These are phyloP conservation scores for Sceliomorpha sp. DNA, from an alignment of 2,888 invertebrate genomes.

Conservation along the genomic window DNA sequence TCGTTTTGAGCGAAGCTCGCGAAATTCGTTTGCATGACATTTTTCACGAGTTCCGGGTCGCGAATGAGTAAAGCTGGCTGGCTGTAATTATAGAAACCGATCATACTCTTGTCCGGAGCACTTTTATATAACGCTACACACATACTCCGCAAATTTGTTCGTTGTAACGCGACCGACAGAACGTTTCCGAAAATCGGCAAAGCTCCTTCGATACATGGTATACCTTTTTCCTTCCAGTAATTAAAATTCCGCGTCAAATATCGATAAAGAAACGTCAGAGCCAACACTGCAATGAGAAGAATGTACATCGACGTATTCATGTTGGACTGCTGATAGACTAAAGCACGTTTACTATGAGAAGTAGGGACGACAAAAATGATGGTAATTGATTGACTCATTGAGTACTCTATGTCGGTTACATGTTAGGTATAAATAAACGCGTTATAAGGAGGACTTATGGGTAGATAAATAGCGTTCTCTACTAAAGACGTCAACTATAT, in stretches of 20 bases:
- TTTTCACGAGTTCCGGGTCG: slow-evolving; percentile 67
- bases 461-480: too few species aligned
- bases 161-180: slow-evolving; percentile 26
- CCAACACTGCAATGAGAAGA: neutral
- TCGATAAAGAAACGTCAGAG: slow-evolving; percentile 20
- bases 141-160: slow-evolving; percentile 38
- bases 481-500: too few species aligned
- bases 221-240: slow-evolving; percentile 52
- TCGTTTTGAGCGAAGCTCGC: slow-evolving; percentile 63
- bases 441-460: too few species aligned
- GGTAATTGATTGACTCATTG: too few species aligned
- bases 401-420: too few species aligned
- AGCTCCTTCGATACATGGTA: slow-evolving; percentile 37
- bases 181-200: slow-evolving; percentile 52
- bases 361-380: too few species aligned
- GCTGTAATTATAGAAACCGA: slow-evolving; percentile 51
- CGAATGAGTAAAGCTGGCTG: slow-evolving; percentile 59
- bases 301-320: too few species aligned
- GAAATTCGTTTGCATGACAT: slow-evolving; percentile 64
- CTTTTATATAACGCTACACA: slow-evolving; percentile 26
- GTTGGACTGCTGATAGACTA: too few species aligned
- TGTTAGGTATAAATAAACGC: too few species aligned
- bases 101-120: slow-evolving; percentile 43
- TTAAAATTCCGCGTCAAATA: slow-evolving; percentile 26
- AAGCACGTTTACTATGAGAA: too few species aligned